phyloP scores from a whole-genome alignment of 2,888 invertebrate genomes.

The Psylliodes chrysocephalus region DNA sequence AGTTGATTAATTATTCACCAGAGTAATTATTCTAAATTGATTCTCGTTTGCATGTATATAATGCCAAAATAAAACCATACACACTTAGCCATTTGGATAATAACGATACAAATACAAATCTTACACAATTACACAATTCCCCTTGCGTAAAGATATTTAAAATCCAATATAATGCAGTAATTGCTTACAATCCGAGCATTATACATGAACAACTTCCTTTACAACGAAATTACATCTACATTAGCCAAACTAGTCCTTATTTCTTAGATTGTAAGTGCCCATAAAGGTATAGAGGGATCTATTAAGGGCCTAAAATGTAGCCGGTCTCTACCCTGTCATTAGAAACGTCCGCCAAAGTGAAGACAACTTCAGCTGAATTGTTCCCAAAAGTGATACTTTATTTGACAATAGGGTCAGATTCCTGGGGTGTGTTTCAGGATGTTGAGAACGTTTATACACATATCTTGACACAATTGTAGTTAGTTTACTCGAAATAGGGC shows the following conservation, averaged over 20 bases:
- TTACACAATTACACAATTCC: neutral
- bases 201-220: conserved; percentile 38
- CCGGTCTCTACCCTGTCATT: conserved; percentile 48
- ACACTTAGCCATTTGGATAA: neutral
- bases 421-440: conserved; percentile 53
- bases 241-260: conserved; percentile 9
- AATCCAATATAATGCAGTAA: conserved; percentile 48
- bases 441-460: conserved; percentile 46
- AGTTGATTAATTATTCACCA: no score
- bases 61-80: no score
- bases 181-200: conserved; percentile 48
- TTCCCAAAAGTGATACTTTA: conserved; percentile 53
- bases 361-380: conserved; percentile 51
- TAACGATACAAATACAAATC: neutral
- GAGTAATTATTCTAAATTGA: no score
- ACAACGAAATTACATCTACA: neutral
- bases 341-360: conserved; percentile 46
- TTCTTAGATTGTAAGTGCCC: neutral
- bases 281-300: conserved; percentile 1
- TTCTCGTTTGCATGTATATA: no score
- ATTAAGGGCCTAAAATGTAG: conserved; percentile 31
- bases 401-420: conserved; percentile 49
- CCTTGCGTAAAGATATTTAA: conserved; percentile 1
- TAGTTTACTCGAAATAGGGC: conserved; percentile 2
- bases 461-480: conserved; percentile 26